These are phyloP conservation scores for Bucorvus abyssinicus DNA, from an alignment of 2,797 vertebrate species.

Conservation along the genomic window DNA sequence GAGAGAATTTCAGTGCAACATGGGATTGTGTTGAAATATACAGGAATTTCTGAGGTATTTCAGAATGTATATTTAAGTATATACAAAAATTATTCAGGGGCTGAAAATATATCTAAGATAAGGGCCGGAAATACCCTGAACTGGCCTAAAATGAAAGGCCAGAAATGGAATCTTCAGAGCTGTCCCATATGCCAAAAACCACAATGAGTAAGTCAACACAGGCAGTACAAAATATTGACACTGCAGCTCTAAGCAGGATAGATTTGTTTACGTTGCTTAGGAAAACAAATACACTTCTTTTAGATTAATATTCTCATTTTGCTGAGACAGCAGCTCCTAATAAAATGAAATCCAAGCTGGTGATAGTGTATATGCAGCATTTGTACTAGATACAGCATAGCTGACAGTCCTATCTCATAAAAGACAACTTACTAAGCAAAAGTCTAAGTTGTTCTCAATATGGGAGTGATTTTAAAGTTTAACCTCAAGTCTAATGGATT, in stretches of 20 bases:
- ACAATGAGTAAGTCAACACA: slow-evolving; percentile 28
- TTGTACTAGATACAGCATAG: background rate
- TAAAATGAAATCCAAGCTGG: background rate
- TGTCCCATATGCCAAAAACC: background rate
- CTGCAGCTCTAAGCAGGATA: slow-evolving; percentile 25
- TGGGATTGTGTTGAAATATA: background rate
- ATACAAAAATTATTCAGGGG: background rate
- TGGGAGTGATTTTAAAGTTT: background rate
- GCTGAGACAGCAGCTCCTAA: slow-evolving; percentile 35
- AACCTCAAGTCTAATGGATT: background rate
- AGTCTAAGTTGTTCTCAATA: background rate
- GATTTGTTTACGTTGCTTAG: slow-evolving; percentile 17
- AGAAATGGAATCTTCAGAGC: background rate
- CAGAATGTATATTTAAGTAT: background rate
- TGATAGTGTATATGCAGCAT: background rate
- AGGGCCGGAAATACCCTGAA: background rate
- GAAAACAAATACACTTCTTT: slow-evolving; percentile 19
- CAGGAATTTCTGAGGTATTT: background rate
- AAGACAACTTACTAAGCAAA: background rate
- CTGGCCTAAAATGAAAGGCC: background rate
- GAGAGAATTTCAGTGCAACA: background rate
- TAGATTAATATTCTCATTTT: slow-evolving; percentile 48
- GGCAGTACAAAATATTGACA: slow-evolving; percentile 41
- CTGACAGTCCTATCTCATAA: background rate
- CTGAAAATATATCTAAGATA: background rate